Conservation (phyloP, 53 echinoderm and acorn worm species). For the Apostichopus leukothele region DNA sequence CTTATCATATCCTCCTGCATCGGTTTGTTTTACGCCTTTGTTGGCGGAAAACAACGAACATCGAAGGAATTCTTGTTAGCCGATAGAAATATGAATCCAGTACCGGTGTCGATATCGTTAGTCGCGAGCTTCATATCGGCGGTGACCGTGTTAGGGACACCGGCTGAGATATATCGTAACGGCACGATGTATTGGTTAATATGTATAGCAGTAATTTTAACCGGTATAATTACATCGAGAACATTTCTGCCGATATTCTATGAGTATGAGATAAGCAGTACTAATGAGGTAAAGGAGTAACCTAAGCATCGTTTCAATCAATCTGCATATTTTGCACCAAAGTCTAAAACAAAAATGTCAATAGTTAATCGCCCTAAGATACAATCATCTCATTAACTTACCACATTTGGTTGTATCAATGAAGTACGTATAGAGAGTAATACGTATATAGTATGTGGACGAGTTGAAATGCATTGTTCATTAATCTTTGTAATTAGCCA, state of each 20-base stretch:
- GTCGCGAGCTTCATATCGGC: slow-evolving; percentile 80
- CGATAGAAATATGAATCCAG: slow-evolving; percentile 72
- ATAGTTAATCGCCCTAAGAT: too few relatives aligned
- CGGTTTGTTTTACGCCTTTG: slow-evolving; percentile 74
- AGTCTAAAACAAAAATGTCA: too few relatives aligned
- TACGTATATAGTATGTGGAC: too few relatives aligned
- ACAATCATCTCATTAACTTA: too few relatives aligned
- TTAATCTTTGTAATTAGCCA: too few relatives aligned
- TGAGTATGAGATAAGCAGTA: slow-evolving; percentile 52
- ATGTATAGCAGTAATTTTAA: slow-evolving; percentile 52
- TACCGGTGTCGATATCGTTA: slow-evolving; percentile 80
- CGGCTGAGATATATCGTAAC: slow-evolving; percentile 79
- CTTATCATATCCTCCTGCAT: slow-evolving; percentile 62
- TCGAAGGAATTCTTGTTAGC: slow-evolving; percentile 80
- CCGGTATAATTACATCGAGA: slow-evolving; percentile 37
- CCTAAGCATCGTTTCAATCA: too few relatives aligned
- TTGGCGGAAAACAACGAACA: slow-evolving; percentile 75
- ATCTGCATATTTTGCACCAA: too few relatives aligned
- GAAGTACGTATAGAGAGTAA: too few relatives aligned
- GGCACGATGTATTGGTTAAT: slow-evolving; percentile 78
- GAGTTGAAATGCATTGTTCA: too few relatives aligned
- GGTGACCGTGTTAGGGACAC: slow-evolving; percentile 78
- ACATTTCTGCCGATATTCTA: slow-evolving; percentile 54
- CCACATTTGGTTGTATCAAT: too few relatives aligned
- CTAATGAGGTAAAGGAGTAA: slow-evolving; percentile 58